Percentiles rank a stretch among this genome's conserved stretches.
Conservation (phyloP, 2,113 vertebrate genomes). For the Malurus cyaneus region DNA sequence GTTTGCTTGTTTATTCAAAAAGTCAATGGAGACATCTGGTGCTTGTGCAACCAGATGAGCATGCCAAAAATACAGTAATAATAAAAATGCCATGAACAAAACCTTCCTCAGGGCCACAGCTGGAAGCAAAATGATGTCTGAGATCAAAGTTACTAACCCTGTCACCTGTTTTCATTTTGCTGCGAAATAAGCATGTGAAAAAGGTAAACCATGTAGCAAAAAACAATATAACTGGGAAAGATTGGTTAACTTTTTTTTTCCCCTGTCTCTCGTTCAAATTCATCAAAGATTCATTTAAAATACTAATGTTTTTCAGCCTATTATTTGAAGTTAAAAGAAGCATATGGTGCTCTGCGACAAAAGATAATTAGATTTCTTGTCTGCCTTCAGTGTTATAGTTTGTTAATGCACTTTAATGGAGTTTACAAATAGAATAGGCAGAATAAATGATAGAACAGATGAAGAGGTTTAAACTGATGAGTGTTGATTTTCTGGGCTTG, state of each 20-base stretch:
- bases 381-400: slow-evolving; percentile 66
- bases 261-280: slow-evolving; percentile 6
- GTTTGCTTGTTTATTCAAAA: slow-evolving; percentile 33
- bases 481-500: background rate
- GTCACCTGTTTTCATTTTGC: slow-evolving; percentile 33
- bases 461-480: slow-evolving; percentile 19
- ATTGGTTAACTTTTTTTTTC: background rate
- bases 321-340: slow-evolving; percentile 70
- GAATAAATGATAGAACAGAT: slow-evolving; percentile 17
- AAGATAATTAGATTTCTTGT: slow-evolving; percentile 75
- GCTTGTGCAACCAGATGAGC: slow-evolving; percentile 19
- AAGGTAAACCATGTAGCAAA: slow-evolving; percentile 44
- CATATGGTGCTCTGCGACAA: slow-evolving; percentile 72
- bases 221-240: background rate
- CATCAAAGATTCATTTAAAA: slow-evolving; percentile 67
- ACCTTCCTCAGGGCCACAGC: slow-evolving; percentile 51
- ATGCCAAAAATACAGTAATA: slow-evolving; percentile 35
- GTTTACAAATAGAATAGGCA: slow-evolving; percentile 59
- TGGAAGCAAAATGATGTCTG: slow-evolving; percentile 59
- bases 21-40: slow-evolving; percentile 56
- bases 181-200: slow-evolving; percentile 34
- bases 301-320: slow-evolving; percentile 41
- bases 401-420: slow-evolving; percentile 55
- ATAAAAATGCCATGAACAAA: background rate
- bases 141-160: slow-evolving; percentile 33